Base-by-base conservation (phyloP, 2,888 invertebrate genomes). In the Sphaeridia pumilis region DNA sequence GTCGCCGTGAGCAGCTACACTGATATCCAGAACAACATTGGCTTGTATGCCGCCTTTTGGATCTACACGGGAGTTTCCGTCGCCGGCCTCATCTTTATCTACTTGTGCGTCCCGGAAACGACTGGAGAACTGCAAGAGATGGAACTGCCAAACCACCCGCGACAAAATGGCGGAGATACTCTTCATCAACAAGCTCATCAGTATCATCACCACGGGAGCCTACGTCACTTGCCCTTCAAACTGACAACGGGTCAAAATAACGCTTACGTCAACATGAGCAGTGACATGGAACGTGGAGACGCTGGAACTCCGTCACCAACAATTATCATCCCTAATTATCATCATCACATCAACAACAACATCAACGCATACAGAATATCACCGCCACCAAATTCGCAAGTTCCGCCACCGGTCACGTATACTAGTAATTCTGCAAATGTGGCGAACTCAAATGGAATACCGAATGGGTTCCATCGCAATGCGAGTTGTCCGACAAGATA, bases 51-150 rank as follows among this genome's bases (percentile, higher is more conserved):
- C 1, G 85, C 87, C 1, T 92, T 90, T 71, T 88, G 87, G 84
- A 73, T 90, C 58, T 92, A 89, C 70, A 84, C 87, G 0, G 81
- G 81, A 52, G 80, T 87, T 67, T 85, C 87, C 45, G 79, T 87
- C 0, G 78, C 83, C 22, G 85, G 87, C n/a, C 73, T 88, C 12
- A 81, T 87, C 68, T 90, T 89, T 70, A 84, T 89, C 1, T 83
- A 84, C 2, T 82, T 83, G 67, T 84, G 82, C 68, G 85, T 92
- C 5, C 90, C 90, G 0, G 90, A 92, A 73, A 92, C 92, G 3
- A 89, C 87, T 70, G 90, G 90, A 1, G 87, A 88, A 68, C 74
- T 92, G 65, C 87, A 87, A 69, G 88, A 90, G 71, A 88, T 90
- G 80, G 52, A 46, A 12, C 12, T 25, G 17, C 44, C 44, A 25